Evolutionary conservation across 1,140 invertebrate species (phyloP), one percentile per base, ranked within the genome.

Genomic region (Grapholita molesta): DNA sequence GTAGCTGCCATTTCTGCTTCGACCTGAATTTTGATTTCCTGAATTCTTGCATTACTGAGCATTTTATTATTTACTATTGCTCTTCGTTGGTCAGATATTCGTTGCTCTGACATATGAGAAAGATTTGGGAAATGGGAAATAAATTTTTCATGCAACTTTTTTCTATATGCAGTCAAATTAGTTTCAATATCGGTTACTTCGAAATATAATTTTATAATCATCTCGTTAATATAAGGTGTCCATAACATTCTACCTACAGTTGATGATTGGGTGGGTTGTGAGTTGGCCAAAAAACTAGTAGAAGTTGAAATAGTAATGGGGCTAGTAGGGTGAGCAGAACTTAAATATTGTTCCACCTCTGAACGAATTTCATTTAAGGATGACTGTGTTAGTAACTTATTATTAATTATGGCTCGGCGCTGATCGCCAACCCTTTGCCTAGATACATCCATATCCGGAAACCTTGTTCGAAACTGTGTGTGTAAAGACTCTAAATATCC

Each of bases 381-480:
- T 0, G n/a, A 2, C 21, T 65, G 64, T 64, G 68, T 9, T 48
- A 77, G 21, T 67, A 72, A 38, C 33, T 69, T 70, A 28, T 70
- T 70, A 23, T 35, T 18, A 30, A 77, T 32, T 67, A 74, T 74
- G 2, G 75, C 72, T 69, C 75, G 68, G 15, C 72, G 23, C 70
- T 76, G 74, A 33, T 73, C 74, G 38, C 74, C 71, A 12, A 76
- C 12, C 25, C 74, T 57, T 61, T 76, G 74, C 48, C 35, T 12
- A 3, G 2, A 55, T 3, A 73, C 70, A 30, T 72, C 2, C 68
- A 77, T 74, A 2, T 74, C 25, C 5, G 73, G 72, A 52, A 57
- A 77, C 68, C 70, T 67, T 68, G 74, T 65, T 24, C 28, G 67
- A 67, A 72, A 73, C 67, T 69, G 67, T 11, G 3, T 12, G 23